Conservation (phyloP, 2,797 vertebrate genomes). For the Amphiprion clarkii region DNA sequence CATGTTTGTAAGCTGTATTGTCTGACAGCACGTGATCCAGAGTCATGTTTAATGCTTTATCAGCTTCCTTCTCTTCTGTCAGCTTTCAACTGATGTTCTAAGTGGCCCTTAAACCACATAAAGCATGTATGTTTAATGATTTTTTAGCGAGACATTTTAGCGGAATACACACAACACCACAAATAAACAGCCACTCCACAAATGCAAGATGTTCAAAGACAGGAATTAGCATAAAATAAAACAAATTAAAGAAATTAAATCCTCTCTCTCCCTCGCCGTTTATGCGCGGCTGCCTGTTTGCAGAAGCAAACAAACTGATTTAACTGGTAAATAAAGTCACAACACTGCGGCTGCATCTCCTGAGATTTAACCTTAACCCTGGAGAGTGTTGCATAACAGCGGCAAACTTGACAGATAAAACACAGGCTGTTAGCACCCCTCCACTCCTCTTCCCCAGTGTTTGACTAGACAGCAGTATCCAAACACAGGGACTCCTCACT, state of each 20-base stretch:
- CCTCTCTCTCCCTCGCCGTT: background rate
- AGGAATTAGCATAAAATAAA: constrained; percentile 56
- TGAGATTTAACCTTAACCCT: constrained; percentile 74
- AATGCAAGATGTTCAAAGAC: constrained; percentile 39
- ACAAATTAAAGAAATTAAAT: constrained; percentile 37
- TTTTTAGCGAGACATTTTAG: constrained; percentile 12
- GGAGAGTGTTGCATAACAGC: constrained; percentile 74
- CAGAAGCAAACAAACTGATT: constrained; percentile 60
- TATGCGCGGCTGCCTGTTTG: constrained; percentile 9
- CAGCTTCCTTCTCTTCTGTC: background rate
- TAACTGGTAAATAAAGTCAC: constrained; percentile 66
- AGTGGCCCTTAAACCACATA: constrained; percentile 18
- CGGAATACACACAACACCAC: constrained; percentile 11
- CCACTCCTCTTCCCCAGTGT: constrained; percentile 43
- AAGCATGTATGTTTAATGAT: constrained; percentile 3
- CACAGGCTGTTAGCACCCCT: constrained; percentile 68
- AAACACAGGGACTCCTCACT: constrained; percentile 79
- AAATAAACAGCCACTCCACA: constrained; percentile 37
- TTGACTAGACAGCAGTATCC: constrained; percentile 77
- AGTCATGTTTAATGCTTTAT: background rate
- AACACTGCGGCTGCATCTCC: constrained; percentile 59
- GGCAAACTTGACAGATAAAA: constrained; percentile 80
- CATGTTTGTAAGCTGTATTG: background rate
- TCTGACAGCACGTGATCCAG: background rate
- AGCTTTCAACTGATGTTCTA: background rate